Base-by-base conservation (phyloP, 2,797 vertebrate species). In the Galago senegalensis region DNA sequence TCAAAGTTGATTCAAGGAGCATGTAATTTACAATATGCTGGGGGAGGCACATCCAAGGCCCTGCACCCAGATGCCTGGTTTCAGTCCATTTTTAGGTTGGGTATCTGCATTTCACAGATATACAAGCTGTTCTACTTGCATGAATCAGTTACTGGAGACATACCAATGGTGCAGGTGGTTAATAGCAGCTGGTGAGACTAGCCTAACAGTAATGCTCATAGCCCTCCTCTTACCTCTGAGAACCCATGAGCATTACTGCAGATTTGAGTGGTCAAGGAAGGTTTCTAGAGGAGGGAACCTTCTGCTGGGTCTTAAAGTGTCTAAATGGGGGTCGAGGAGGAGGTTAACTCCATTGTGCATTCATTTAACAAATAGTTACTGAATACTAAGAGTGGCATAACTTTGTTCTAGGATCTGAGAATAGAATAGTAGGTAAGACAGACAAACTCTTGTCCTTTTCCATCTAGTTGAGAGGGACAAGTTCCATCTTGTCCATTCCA, bases 371-470 rank as follows among this genome's bases (percentile, higher is more conserved):
- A 56, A 56, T 43, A n/a, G 8, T 93, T 65, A 87, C 43, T 65
- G 37, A 84, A 85, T 10, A 82, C 2, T 29, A n/a, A 73, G 16
- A 40, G 13, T 10, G 17, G 40, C 7, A 65, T 21, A 53, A 56
- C 56, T 96, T 91, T 77, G 61, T 67, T 65, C 81, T 70, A 21
- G n/a, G n/a, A 13, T 43, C 63, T 73, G 46, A 94, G 89, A 93
- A 73, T 0, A 73, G 40, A 83, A 83, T 1, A 37, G 46, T 31
- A 70, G 65, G 67, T 16, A 79, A 76, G 77, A 89, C 7, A 65
- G 46, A 79, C 29, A 77, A 77, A 2, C 13, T 25, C 43, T 23
- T 31, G 23, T 72, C 34, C 29, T 40, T 8, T 2, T 23, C 27
- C 46, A 80, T 81, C 53, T 75, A 80, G 29, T 9, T 82, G 29